Percentiles rank a stretch among this genome's conserved stretches.
Evolutionary conservation across 2,797 vertebrate genomes (phyloP).

Genomic region (Parauchenoglanis ngamensis): DNA sequence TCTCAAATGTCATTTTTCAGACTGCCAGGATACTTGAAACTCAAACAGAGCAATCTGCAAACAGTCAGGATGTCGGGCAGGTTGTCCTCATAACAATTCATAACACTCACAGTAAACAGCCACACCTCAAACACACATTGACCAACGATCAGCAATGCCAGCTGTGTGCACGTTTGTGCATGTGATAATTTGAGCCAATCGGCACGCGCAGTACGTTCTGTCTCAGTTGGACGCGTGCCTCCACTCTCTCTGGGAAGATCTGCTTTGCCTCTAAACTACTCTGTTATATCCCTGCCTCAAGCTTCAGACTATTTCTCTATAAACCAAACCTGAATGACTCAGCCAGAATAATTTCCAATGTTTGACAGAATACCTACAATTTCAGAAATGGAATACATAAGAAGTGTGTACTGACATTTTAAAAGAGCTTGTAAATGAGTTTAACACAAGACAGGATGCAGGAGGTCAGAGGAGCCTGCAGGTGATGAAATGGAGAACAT

Average conservation of each 20-base stretch:
- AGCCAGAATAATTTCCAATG: background rate
- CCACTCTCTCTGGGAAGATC: constrained; percentile 13
- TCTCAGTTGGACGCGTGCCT: constrained; percentile 47
- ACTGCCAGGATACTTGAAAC: background rate
- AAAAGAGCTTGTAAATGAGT: background rate
- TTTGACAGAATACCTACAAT: background rate
- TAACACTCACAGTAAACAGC: constrained; percentile 4
- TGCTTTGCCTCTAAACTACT: constrained; percentile 40
- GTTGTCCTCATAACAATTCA: background rate
- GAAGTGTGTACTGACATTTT: background rate
- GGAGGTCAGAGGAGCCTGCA: background rate
- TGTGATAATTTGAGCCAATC: constrained; percentile 23
- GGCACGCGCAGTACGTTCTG: constrained; percentile 42
- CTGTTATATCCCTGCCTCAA: background rate
- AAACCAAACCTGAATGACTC: constrained; percentile 35
- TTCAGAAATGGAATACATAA: background rate
- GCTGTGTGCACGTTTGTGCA: constrained; percentile 41
- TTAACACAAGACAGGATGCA: too few relatives aligned
- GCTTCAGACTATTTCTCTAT: constrained; percentile 16
- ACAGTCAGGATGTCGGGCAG: background rate
- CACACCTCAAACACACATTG: constrained; percentile 31
- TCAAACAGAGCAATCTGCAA: background rate
- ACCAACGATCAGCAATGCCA: constrained; percentile 32
- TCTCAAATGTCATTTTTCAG: background rate
- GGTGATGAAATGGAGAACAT: background rate